phyloP scores from a whole-genome alignment of 1,140 invertebrate genomes.

The Brachionus plicatilis region DNA sequence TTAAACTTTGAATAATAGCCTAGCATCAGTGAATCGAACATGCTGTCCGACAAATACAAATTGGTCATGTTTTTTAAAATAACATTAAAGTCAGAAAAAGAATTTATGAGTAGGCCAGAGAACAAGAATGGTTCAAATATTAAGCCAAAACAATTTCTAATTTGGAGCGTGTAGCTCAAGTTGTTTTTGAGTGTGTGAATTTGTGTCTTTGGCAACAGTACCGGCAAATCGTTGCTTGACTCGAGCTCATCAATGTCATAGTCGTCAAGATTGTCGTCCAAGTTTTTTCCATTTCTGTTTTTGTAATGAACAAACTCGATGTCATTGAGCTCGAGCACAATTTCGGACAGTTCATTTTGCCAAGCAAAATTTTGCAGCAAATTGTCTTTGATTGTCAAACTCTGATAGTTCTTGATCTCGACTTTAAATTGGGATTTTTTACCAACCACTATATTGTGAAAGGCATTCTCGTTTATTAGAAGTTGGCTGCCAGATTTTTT shows the following conservation, averaged over 20 bases:
- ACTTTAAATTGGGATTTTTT: conserved; percentile 3
- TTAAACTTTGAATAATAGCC: conserved; percentile 36
- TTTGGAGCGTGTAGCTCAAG: conserved; percentile 29
- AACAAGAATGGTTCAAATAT: conserved; percentile 16
- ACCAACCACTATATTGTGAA: background rate
- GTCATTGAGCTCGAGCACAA: background rate
- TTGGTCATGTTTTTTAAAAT: background rate
- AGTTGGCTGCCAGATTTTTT: background rate
- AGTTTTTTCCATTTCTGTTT: conserved; percentile 1
- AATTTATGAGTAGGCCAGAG: background rate
- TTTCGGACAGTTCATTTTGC: background rate
- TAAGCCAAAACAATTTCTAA: background rate
- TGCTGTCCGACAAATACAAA: background rate
- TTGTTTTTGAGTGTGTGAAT: conserved; percentile 15
- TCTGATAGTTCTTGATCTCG: background rate
- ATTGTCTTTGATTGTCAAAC: conserved; percentile 9
- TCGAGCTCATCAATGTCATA: conserved; percentile 23
- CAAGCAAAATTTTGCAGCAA: conserved; percentile 4
- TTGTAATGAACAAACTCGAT: background rate
- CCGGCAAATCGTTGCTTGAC: background rate
- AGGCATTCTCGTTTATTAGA: background rate
- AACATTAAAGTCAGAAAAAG: conserved; percentile 31
- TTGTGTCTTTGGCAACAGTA: background rate
- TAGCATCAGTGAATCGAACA: conserved; percentile 33
- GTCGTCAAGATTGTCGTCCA: background rate